Conservation (phyloP, 37 sponge, comb jelly and placozoan species). For the Theonella swinhoei region DNA sequence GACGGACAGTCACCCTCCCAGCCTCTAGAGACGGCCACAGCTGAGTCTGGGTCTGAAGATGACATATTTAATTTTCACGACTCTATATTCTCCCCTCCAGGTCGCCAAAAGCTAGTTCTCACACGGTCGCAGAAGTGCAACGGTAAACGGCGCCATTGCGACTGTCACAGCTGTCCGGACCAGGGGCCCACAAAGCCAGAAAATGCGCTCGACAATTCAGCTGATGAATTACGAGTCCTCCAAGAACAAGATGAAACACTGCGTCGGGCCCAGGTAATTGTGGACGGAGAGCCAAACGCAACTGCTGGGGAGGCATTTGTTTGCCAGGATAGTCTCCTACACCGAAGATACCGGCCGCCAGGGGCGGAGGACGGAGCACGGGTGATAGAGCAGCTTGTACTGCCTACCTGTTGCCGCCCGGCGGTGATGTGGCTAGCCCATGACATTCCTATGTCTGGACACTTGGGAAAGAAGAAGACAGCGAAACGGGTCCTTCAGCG, state of each 20-base stretch:
- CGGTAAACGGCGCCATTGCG: too few species aligned
- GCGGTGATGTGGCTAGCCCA: conserved; percentile 43
- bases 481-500: conserved; percentile 23
- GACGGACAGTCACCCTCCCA: too few species aligned
- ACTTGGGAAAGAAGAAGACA: conserved; percentile 63
- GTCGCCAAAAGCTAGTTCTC: too few species aligned
- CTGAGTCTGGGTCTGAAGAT: too few species aligned
- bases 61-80: too few species aligned
- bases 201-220: conserved; percentile 17
- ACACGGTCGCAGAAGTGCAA: too few species aligned
- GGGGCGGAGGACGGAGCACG: neutral
- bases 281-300: neutral
- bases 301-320: conserved; percentile 23
- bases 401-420: conserved; percentile 27
- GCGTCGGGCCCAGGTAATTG: neutral
- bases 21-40: too few species aligned
- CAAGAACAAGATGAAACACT: conserved; percentile 44
- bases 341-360: neutral
- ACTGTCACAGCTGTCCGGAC: too few species aligned
- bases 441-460: conserved; percentile 42
- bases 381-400: conserved; percentile 60
- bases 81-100: too few species aligned
- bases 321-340: conserved; percentile 14
- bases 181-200: too few species aligned
- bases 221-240: conserved; percentile 14